Conservation (phyloP, 2,113 vertebrate species). For the Dromaius novaehollandiae region DNA sequence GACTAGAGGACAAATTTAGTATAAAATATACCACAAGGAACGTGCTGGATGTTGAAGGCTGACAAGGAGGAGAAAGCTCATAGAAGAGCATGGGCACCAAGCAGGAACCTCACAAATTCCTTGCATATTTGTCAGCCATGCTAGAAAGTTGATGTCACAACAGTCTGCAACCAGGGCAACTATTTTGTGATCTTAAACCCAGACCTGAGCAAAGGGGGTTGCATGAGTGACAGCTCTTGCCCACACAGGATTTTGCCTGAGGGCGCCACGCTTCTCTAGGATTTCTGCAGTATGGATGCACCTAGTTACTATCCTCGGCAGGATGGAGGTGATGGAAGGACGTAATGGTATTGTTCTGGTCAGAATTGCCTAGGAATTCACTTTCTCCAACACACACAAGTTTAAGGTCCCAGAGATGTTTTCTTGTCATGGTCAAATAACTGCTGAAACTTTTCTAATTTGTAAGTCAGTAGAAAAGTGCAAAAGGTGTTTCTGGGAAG, state of each 20-base stretch:
- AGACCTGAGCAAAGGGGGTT: accelerated
- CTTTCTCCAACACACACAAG: background rate
- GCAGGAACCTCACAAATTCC: background rate
- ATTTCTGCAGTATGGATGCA: no score
- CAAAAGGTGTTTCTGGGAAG: background rate
- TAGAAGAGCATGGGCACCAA: background rate
- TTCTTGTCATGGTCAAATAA: background rate
- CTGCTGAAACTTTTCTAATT: background rate
- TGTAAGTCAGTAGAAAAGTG: background rate
- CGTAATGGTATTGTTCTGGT: background rate
- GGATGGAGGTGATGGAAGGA: background rate
- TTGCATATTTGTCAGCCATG: background rate
- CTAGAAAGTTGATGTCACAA: background rate
- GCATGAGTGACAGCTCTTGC: background rate
- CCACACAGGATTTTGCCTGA: accelerated
- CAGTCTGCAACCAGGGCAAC: background rate
- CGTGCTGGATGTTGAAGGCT: background rate
- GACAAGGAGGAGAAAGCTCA: background rate
- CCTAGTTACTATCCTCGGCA: background rate
- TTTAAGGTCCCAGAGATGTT: background rate
- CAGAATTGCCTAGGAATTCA: background rate
- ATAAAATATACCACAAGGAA: background rate
- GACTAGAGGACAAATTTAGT: background rate
- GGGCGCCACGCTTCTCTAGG: background rate
- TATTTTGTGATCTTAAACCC: background rate